phyloP scores from a whole-genome alignment of 1,140 invertebrate genomes.

The Portunus trituberculatus region DNA sequence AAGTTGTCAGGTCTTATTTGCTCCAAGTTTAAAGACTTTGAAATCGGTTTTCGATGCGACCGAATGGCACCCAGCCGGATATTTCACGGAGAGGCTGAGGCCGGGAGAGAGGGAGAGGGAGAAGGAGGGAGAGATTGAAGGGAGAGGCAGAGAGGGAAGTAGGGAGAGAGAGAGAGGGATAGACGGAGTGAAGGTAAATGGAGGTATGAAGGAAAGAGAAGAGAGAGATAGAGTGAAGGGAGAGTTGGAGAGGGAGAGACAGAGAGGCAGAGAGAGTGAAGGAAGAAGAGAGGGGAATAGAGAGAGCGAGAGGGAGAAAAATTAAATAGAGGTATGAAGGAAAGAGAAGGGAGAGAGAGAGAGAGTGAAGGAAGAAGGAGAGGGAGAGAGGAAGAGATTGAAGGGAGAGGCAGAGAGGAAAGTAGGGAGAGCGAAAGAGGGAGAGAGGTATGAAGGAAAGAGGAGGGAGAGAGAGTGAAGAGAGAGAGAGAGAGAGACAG shows the following conservation, averaged over 20 bases:
- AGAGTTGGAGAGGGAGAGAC: not conserved
- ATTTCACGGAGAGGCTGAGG: conserved; percentile 61
- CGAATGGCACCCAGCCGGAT: conserved; percentile 65
- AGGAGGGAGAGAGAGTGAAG: not conserved
- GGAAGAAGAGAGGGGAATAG: conserved; percentile 2
- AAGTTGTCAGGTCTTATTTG: conserved; percentile 73
- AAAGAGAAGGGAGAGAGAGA: not conserved
- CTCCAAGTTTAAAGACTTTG: conserved; percentile 68
- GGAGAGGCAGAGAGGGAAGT: not conserved
- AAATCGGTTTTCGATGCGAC: conserved; percentile 74
- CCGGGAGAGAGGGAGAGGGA: not conserved
- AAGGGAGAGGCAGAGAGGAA: not conserved
- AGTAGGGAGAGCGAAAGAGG: no score
- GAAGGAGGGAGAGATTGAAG: not conserved
- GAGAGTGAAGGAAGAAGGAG: not conserved
- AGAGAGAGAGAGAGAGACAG: not conserved
- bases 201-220: not conserved
- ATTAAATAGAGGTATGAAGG: no score
- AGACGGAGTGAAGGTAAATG: not conserved
- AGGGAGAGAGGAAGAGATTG: conserved; percentile 25
- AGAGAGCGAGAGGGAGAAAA: not conserved
- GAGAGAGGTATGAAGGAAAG: not conserved
- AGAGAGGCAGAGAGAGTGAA: conserved; percentile 38
- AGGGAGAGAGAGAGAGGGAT: not conserved
- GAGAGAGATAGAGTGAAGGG: not conserved